phyloP scores from a whole-genome alignment of 2,113 vertebrate species.

The Catagonus wagneri region DNA sequence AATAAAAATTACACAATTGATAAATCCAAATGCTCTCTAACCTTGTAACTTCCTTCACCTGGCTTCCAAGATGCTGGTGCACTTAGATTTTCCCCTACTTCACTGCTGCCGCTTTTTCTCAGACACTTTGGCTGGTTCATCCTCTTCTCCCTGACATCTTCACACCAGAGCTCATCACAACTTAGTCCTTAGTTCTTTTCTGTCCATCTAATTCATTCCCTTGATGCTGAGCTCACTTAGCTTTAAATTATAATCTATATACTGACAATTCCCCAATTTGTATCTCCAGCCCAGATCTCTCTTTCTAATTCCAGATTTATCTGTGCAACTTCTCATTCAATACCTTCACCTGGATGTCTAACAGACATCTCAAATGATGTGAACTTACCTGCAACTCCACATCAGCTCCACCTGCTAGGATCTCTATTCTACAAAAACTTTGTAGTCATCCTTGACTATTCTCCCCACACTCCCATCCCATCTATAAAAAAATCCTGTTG shows the following conservation, averaged over 20 bases:
- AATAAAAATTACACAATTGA: background rate
- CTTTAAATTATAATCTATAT: background rate
- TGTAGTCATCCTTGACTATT: background rate
- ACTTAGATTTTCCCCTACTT: constrained; percentile 7
- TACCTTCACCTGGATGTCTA: background rate
- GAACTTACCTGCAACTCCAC: constrained; percentile 36
- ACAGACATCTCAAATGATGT: background rate
- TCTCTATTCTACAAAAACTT: background rate
- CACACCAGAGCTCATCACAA: background rate
- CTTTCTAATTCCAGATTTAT: background rate
- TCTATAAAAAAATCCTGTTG: background rate
- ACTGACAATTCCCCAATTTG: background rate
- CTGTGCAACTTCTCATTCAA: background rate
- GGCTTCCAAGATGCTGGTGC: background rate
- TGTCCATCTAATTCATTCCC: constrained; percentile 9
- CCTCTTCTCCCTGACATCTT: background rate
- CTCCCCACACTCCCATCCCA: background rate
- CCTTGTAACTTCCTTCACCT: background rate
- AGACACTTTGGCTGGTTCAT: background rate
- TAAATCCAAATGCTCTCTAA: background rate
- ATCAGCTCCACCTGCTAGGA: background rate
- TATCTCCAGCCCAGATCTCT: background rate
- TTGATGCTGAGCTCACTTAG: background rate
- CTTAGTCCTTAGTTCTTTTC: background rate
- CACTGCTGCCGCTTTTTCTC: background rate